phyloP scores from a whole-genome alignment of 2,888 invertebrate species.

The Eilema griseolum region DNA sequence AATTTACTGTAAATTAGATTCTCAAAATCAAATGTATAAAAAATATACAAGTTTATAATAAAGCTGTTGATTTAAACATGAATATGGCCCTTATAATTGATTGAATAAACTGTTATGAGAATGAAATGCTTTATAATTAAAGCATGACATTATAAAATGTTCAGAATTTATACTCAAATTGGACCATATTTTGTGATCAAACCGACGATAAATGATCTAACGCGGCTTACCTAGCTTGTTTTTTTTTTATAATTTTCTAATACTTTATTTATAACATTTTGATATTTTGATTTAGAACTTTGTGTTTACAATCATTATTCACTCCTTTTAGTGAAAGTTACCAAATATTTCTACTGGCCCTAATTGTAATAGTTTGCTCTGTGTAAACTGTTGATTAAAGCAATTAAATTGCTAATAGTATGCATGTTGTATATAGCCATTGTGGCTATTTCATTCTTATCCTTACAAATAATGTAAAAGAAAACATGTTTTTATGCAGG shows the following conservation, averaged over 20 bases:
- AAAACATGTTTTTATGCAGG: no score
- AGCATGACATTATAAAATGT: conserved; percentile 57
- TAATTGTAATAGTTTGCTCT: background rate
- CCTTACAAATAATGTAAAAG: no score
- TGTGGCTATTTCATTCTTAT: background rate
- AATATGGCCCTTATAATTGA: conserved; percentile 5
- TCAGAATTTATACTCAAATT: conserved; percentile 65
- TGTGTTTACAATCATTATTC: conserved; percentile 46
- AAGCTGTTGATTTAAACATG: conserved; percentile 15
- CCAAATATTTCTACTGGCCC: background rate
- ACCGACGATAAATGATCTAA: conserved; percentile 45
- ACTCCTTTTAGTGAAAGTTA: conserved; percentile 32
- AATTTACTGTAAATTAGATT: conserved; percentile 13
- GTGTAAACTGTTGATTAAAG: background rate
- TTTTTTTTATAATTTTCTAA: conserved; percentile 53
- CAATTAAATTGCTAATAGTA: no score
- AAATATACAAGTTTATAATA: conserved; percentile 10
- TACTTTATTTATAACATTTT: conserved; percentile 62
- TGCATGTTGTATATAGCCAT: background rate
- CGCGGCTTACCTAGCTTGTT: conserved; percentile 59
- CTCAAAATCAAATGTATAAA: conserved; percentile 9
- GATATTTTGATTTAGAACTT: conserved; percentile 59
- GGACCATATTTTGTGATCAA: conserved; percentile 68
- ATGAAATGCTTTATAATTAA: conserved; percentile 58
- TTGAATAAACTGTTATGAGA: conserved; percentile 40